Percentiles rank a stretch among this genome's conserved stretches.
These are phyloP conservation scores for Lasiurus cinereus DNA, from an alignment of 2,113 vertebrate genomes.

Conservation along the genomic window DNA sequence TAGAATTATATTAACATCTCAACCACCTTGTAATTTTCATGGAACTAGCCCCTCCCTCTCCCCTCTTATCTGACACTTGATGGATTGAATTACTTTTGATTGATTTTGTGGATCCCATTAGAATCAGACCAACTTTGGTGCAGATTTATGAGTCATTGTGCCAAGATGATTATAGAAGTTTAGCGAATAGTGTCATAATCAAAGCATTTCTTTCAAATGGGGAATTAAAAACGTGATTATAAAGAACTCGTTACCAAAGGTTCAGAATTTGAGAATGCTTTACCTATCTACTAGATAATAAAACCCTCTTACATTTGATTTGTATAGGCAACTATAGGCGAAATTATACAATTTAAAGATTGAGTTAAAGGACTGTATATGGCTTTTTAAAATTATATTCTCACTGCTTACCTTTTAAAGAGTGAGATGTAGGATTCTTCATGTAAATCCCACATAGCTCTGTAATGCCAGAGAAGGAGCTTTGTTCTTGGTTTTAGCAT, in stretches of 20 bases:
- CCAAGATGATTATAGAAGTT: conserved; percentile 27
- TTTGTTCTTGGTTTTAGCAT: conserved; percentile 27
- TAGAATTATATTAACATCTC: not conserved
- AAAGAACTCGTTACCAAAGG: conserved; percentile 29
- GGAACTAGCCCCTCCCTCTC: not conserved
- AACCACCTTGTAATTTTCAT: not conserved
- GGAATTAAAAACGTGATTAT: conserved; percentile 41
- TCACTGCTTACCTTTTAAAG: not conserved
- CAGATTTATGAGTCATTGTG: not conserved
- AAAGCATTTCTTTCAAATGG: conserved; percentile 49
- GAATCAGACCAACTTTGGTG: not conserved
- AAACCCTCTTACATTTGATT: not conserved
- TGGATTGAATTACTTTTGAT: conserved; percentile 20
- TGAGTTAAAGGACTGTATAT: not conserved
- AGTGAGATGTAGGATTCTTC: not conserved
- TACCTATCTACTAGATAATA: conserved; percentile 20
- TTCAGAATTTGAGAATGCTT: conserved; percentile 28
- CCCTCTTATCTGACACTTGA: not conserved
- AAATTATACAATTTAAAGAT: conserved; percentile 26
- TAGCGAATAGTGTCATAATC: conserved; percentile 25
- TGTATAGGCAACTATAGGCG: not conserved
- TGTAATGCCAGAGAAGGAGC: conserved; percentile 4
- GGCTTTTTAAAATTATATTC: conserved; percentile 36
- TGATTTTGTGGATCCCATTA: conserved; percentile 35
- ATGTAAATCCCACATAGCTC: not conserved